A percentile compares a stretch with the other conserved stretches of the same genome.
Evolutionary conservation across 2,113 vertebrate species (phyloP).

Genomic region (Pseudopipra pipra): DNA sequence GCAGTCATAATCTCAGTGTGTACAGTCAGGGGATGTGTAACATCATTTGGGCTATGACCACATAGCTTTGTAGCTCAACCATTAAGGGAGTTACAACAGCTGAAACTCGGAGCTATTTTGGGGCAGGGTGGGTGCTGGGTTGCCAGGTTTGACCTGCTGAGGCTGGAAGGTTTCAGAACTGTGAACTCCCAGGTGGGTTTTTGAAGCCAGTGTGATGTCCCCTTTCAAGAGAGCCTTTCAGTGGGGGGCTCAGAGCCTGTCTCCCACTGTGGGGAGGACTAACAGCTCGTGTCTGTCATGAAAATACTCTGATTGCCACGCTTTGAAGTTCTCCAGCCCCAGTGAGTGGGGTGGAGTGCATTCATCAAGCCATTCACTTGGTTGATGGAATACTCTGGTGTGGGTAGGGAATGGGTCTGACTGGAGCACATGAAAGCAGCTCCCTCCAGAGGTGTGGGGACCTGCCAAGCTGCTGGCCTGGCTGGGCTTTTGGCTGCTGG

Average conservation of each 20-base stretch:
- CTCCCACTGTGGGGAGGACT: background rate
- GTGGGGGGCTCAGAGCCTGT: background rate
- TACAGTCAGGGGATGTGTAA: conserved; percentile 59
- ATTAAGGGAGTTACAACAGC: background rate
- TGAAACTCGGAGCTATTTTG: background rate
- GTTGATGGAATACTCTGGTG: background rate
- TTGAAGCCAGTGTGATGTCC: background rate
- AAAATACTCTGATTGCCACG: background rate
- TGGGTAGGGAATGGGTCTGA: background rate
- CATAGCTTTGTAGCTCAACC: background rate
- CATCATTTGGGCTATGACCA: conserved; percentile 55
- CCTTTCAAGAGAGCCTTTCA: background rate
- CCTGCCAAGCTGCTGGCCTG: background rate
- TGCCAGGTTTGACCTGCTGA: accelerated
- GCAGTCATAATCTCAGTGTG: conserved; percentile 78
- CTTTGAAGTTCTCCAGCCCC: background rate
- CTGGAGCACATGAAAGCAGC: background rate
- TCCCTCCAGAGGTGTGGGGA: background rate
- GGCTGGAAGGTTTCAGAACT: background rate
- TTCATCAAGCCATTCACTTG: background rate
- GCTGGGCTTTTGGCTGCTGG: background rate
- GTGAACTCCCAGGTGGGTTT: background rate
- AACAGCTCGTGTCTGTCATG: background rate
- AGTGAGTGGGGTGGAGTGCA: background rate
- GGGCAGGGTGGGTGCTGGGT: background rate